A percentile compares a stretch with the other conserved stretches of the same genome.
phyloP scores from a whole-genome alignment of 2,888 invertebrate genomes.

The Athalia rosae region DNA sequence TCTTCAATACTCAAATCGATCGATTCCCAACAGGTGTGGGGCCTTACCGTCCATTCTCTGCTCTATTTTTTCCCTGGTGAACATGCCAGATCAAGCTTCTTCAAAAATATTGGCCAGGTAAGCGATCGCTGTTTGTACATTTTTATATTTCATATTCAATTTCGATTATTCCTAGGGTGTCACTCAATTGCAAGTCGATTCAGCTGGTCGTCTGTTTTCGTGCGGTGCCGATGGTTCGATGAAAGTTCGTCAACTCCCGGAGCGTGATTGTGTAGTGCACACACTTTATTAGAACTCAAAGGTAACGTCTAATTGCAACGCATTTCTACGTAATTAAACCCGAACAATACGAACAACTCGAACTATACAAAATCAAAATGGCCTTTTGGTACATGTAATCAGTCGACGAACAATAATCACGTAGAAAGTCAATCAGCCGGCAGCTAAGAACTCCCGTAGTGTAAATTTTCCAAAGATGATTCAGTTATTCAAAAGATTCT shows the following conservation, averaged over 20 bases:
- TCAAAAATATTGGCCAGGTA: slow-evolving; percentile 94
- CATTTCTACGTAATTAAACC: slow-evolving; percentile 54
- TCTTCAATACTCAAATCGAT: too few species aligned
- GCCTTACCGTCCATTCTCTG: slow-evolving; percentile 89
- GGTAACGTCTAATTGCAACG: slow-evolving; percentile 48
- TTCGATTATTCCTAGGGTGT: slow-evolving; percentile 79
- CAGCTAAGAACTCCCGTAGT: too few species aligned
- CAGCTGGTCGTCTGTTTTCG: slow-evolving; percentile 92
- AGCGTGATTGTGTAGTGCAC: slow-evolving; percentile 81
- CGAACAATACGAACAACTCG: slow-evolving; percentile 48
- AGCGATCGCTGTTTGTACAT: slow-evolving; percentile 18
- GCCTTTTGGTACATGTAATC: slow-evolving; percentile 4
- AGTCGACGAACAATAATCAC: too few species aligned
- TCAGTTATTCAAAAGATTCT: too few species aligned
- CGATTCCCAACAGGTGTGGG: slow-evolving; percentile 86
- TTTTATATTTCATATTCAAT: background rate
- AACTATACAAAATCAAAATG: slow-evolving; percentile 14
- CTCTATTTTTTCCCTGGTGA: slow-evolving; percentile 94
- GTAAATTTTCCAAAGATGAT: too few species aligned
- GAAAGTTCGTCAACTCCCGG: slow-evolving; percentile 95
- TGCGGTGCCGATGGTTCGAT: slow-evolving; percentile 99
- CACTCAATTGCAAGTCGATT: slow-evolving; percentile 95
- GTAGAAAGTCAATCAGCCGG: too few species aligned
- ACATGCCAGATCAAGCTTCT: slow-evolving; percentile 96
- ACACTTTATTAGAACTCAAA: slow-evolving; percentile 74